Percentiles rank a stretch among this genome's conserved stretches.
These are phyloP conservation scores for Eurystomus gularis DNA, from an alignment of 2,113 vertebrate genomes.

Conservation along the genomic window DNA sequence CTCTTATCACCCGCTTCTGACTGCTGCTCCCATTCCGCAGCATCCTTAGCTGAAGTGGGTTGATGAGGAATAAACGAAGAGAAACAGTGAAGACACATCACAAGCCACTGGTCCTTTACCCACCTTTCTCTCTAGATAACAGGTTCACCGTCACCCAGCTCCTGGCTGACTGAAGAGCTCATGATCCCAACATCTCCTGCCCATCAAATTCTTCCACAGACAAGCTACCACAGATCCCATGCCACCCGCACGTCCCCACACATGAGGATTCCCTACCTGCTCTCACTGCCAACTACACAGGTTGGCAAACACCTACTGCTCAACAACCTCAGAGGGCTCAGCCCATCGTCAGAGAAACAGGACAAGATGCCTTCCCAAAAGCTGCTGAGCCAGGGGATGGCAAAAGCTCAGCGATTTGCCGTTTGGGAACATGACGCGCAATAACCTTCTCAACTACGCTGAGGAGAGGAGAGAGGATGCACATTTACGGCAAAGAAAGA, in stretches of 20 bases:
- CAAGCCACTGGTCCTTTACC: neutral
- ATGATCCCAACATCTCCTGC: accelerated
- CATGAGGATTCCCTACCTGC: neutral
- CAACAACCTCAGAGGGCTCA: neutral
- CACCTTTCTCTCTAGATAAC: neutral
- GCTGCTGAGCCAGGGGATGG: neutral
- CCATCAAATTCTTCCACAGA: neutral
- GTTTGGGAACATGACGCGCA: neutral
- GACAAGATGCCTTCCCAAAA: neutral
- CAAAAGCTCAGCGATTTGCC: neutral
- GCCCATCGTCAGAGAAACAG: neutral
- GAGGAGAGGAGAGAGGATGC: neutral
- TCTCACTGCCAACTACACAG: neutral
- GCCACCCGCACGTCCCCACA: neutral
- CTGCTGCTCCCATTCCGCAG: neutral
- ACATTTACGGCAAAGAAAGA: neutral
- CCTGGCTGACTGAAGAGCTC: neutral
- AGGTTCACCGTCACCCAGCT: neutral
- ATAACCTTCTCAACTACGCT: neutral
- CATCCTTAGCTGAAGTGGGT: neutral
- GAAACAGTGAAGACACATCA: neutral
- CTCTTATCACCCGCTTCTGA: neutral
- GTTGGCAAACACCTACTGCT: neutral
- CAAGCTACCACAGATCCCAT: neutral
- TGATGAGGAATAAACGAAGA: neutral